phyloP scores from a whole-genome alignment of 2,888 invertebrate species.

The Catocala sponsa region DNA sequence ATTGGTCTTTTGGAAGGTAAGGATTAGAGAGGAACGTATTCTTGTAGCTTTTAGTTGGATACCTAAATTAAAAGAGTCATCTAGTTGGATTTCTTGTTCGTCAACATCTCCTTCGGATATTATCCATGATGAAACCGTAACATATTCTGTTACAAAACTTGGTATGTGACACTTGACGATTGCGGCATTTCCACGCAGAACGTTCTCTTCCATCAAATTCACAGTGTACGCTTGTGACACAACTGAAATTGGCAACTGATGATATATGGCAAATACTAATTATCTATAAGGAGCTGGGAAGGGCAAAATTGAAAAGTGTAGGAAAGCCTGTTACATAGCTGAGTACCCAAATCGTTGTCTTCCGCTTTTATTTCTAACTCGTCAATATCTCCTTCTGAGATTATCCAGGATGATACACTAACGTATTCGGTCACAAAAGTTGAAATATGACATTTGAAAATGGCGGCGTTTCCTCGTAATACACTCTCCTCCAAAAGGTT shows the following conservation, averaged over 20 bases:
- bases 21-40: too few relatives aligned
- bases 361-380: constrained; percentile 83
- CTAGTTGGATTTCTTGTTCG: constrained; percentile 74
- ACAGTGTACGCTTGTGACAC: constrained; percentile 96
- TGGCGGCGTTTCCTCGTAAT: constrained; percentile 95
- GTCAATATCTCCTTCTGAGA: constrained; percentile 89
- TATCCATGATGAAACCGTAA: constrained; percentile 95
- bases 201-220: constrained; percentile 97
- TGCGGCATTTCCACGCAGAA: constrained; percentile 95
- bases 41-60: constrained; percentile 29
- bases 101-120: constrained; percentile 91
- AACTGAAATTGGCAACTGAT: constrained; percentile 89
- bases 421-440: constrained; percentile 97
- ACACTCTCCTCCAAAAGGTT: constrained; percentile 97
- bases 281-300: constrained; percentile 36
- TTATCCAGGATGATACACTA: constrained; percentile 95
- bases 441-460: constrained; percentile 97
- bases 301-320: constrained; percentile 27
- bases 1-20: not conserved
- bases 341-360: constrained; percentile 76
- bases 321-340: constrained; percentile 19
- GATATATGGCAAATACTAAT: constrained; percentile 20
- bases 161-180: constrained; percentile 97
- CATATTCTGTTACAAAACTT: constrained; percentile 97
- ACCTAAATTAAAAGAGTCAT: constrained; percentile 77